Evolutionary conservation across 2,797 vertebrate species (phyloP), one percentile per base, ranked within the genome.

Genomic region (Pangasius larnaudii): DNA sequence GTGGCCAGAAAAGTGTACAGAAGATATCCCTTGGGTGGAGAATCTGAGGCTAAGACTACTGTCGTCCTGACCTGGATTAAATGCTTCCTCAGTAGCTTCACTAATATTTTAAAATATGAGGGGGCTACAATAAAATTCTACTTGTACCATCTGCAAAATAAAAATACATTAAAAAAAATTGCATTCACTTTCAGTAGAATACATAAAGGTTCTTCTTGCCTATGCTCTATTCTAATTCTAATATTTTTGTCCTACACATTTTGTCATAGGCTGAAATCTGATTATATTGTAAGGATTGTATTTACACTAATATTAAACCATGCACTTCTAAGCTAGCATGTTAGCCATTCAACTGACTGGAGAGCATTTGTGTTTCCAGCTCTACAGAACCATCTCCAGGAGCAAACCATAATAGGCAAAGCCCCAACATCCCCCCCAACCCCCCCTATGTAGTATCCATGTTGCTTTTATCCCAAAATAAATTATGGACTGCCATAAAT

Each of bases 371-470:
- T 22, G 30, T 36, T 36, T 24, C n/a, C 72, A 27, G 46, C n/a
- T 78, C 75, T 51, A 7, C 71, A 74, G 71, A 46, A 74, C 11
- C 49, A 56, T 78, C 14, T 78, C 75, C 79, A 81, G 36, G 33
- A 81, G 36, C 56, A 39, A 81, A 42, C 33, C 79, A 81, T 81
- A 81, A 81, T 81, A 81, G 56, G 36, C 33, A 61, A 81, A 80
- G 53, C 53, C 53, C 56, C 53, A 24, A 61, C 22, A 30, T 16
- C 5, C 30, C 14, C 5, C 27, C n/a, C n/a, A 19, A 19, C 19
- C 30, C 2, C 16, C 51, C 5, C 33, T 0, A 39, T 56, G 8
- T 30, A 78, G 75, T 56, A 79, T 33, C 75, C 51, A 80, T 80
- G 77, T 58, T 80, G 53, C 30, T 79, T 58, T 58, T 36, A 80